Base-by-base conservation (phyloP, 2,888 invertebrate genomes). In the Xylophagus ater region DNA sequence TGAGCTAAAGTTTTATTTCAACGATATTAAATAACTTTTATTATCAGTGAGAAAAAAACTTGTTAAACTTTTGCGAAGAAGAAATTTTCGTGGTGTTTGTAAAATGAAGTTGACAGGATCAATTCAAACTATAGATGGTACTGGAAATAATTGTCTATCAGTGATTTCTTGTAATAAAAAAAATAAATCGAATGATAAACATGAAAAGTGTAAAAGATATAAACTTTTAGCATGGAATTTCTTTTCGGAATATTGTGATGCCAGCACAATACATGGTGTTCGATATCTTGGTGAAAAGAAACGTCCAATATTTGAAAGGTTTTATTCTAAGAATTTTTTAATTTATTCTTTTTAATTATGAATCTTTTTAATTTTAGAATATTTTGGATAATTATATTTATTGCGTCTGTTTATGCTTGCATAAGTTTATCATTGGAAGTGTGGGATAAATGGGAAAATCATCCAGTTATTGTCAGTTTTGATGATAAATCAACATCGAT, bases 401-500 rank as follows among this genome's bases (percentile, higher is more conserved):
- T 60, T 4, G 65, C 71, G 40, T 72, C 72, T 24, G 65, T 76
- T 6, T 61, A 70, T 13, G 60, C 71, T 17, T 75, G 74, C 47
- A 55, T 67, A 12, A 62, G 61, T 21, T 57, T 73, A 5, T 75
- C 76, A 39, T 57, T 62, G 31, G 68, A 73, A 54, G 68, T 73
- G 2, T 77, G 72, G 66, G 62, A 65, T 41, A 77, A 77, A 56
- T 77, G 76, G 76, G 67, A 71, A 32, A 67, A 68, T 41, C 72
- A 69, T 43, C 76, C 76, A 0, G 74, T 77, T 2, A 73, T 77
- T 36, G 76, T 77, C 7, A 76, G 74, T 49, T 78, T 78, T 52
- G 76, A 76, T 2, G 73, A 76, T 56, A 73, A 72, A 34, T 71
- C 76, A 1, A 77, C 76, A 8, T 37, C 44, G 6, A 38, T 45